Percentiles rank a stretch among this genome's conserved stretches.
Evolutionary conservation across 2,797 vertebrate genomes (phyloP).

Genomic region (Petrocephalus sullivani): DNA sequence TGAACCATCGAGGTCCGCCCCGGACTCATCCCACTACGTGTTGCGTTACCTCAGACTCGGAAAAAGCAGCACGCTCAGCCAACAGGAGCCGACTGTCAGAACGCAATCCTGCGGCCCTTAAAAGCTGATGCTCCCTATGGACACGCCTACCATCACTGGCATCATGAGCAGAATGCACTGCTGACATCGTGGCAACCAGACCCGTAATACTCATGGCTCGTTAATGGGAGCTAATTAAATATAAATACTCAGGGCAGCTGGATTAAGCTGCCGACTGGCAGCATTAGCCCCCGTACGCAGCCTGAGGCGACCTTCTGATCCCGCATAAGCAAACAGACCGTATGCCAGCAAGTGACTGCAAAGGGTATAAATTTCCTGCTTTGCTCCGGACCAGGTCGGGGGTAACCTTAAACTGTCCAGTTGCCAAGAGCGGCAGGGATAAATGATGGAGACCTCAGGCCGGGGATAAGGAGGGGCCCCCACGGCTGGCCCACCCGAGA

Average conservation of each 20-base stretch:
- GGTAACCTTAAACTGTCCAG: conserved; percentile 56
- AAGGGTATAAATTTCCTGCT: conserved; percentile 55
- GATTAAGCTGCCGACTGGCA: conserved; percentile 28
- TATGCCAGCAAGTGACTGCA: conserved; percentile 57
- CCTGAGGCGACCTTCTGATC: conserved; percentile 41
- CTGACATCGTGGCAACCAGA: not conserved
- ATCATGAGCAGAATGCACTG: not conserved
- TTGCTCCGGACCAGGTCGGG: conserved; percentile 45
- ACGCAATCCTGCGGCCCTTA: not conserved
- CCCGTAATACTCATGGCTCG: not conserved
- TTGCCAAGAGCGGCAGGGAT: conserved; percentile 37
- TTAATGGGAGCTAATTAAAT: conserved; percentile 16
- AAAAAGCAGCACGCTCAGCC: not conserved
- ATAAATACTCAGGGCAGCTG: not conserved
- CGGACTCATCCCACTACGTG: not conserved
- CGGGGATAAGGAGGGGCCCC: conserved; percentile 1
- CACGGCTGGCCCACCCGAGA: conserved; percentile 36
- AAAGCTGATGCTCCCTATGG: not conserved
- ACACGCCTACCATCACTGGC: not conserved
- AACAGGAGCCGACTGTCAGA: too few species aligned
- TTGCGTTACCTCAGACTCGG: not conserved
- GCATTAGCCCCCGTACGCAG: conserved; percentile 37
- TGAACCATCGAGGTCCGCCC: not conserved
- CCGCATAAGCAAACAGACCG: conserved; percentile 37
- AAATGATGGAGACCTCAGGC: conserved; percentile 38